phyloP scores from a whole-genome alignment of 1,140 invertebrate species.

The Wiebesia pumilae region DNA sequence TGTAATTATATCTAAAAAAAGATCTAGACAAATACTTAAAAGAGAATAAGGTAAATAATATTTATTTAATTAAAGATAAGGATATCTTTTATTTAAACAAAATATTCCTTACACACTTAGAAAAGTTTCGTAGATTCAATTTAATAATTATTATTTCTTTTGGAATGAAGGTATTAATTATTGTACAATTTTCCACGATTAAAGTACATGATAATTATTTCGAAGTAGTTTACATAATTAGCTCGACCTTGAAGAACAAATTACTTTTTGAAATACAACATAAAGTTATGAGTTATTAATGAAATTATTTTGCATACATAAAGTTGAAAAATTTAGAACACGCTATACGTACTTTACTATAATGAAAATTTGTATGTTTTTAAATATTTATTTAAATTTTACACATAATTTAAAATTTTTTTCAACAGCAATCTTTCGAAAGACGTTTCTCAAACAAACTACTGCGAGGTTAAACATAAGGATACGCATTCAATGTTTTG shows the following conservation, averaged over 20 bases:
- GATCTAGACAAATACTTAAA: too few relatives aligned
- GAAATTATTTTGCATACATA: not conserved
- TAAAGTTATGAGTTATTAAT: not conserved
- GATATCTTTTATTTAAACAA: not conserved
- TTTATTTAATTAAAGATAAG: not conserved
- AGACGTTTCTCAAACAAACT: too few relatives aligned
- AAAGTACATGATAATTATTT: constrained; percentile 3
- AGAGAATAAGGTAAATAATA: too few relatives aligned
- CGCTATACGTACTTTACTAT: too few relatives aligned
- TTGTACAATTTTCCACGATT: not conserved
- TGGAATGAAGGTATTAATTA: not conserved
- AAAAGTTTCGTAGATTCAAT: not conserved
- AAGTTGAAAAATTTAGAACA: too few relatives aligned
- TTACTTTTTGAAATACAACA: not conserved
- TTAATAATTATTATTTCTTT: not conserved
- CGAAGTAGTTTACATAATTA: not conserved
- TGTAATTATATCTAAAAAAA: too few relatives aligned
- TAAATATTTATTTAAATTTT: too few relatives aligned
- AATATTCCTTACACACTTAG: not conserved
- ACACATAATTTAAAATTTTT: not conserved
- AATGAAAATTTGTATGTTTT: too few relatives aligned
- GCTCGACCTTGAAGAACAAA: not conserved
- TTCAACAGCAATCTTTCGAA: not conserved
- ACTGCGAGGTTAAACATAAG: too few relatives aligned
- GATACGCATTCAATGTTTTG: too few relatives aligned